These are phyloP conservation scores for Neomonachus schauinslandi DNA, from an alignment of 2,113 vertebrate genomes.

Conservation along the genomic window DNA sequence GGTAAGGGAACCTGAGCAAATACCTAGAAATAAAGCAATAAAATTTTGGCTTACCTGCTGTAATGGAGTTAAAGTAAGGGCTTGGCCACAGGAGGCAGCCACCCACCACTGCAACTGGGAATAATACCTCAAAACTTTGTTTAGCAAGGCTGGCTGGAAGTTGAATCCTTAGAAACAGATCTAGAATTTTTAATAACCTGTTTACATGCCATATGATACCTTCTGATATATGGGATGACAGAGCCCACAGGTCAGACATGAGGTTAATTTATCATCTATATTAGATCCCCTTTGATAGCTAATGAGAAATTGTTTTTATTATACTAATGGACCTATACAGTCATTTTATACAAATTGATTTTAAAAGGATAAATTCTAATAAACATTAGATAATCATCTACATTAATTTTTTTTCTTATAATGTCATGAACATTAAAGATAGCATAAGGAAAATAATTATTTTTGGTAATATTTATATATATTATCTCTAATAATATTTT, in stretches of 20 bases:
- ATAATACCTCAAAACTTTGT: neutral
- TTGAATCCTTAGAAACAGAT: neutral
- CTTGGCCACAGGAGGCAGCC: neutral
- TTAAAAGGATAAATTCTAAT: neutral
- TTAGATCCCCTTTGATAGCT: neutral
- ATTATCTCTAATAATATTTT: neutral
- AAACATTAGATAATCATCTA: neutral
- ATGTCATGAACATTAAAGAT: neutral
- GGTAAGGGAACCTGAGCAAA: neutral
- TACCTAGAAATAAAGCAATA: conserved; percentile 8
- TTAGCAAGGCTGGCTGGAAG: neutral
- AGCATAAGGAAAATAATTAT: neutral
- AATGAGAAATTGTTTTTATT: neutral
- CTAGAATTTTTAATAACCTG: neutral
- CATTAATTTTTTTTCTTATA: neutral
- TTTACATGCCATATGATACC: neutral
- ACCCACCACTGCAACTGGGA: neutral
- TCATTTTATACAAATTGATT: neutral
- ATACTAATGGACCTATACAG: neutral
- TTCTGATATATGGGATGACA: neutral
- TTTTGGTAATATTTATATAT: neutral
- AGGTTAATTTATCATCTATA: conserved; percentile 17
- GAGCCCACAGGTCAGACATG: neutral
- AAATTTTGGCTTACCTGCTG: neutral
- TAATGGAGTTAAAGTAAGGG: neutral